phyloP scores from a whole-genome alignment of 2,888 invertebrate genomes.

The Platycheirus rosarum region DNA sequence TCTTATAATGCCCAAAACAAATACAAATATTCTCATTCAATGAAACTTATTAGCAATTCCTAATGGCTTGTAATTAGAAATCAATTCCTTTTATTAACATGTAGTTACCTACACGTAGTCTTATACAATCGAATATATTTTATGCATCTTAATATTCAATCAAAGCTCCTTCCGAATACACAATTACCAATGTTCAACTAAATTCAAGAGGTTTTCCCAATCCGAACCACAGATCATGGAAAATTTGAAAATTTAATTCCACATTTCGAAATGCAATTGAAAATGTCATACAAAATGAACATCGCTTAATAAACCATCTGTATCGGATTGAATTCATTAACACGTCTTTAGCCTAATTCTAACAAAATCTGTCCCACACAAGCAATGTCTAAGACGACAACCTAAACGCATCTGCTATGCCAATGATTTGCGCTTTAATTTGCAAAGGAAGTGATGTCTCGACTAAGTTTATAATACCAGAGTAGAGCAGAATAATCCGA shows the following conservation, averaged over 20 bases:
- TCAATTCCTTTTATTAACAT: too few species aligned
- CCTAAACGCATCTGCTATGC: neutral
- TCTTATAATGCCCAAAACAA: too few species aligned
- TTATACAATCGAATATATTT: too few species aligned
- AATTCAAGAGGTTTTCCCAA: neutral
- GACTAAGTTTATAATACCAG: too few species aligned
- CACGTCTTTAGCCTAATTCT: slow-evolving; percentile 30
- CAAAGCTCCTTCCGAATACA: too few species aligned
- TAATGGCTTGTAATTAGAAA: too few species aligned
- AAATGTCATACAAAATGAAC: slow-evolving; percentile 27
- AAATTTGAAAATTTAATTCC: too few species aligned
- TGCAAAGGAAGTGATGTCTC: neutral
- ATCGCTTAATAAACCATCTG: slow-evolving; percentile 13
- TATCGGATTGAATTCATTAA: slow-evolving; percentile 45
- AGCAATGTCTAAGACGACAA: neutral
- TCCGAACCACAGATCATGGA: neutral
- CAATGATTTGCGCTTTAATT: neutral
- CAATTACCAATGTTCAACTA: neutral
- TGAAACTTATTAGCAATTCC: too few species aligned
- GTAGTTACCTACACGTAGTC: too few species aligned
- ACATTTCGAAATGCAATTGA: slow-evolving; percentile 8
- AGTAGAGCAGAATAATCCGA: slow-evolving; percentile 7
- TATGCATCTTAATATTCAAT: too few species aligned
- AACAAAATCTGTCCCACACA: neutral
- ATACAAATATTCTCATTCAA: too few species aligned